Percentiles rank a stretch among this genome's conserved stretches.
Conservation (phyloP, 2,888 invertebrate species). For the Rhimphoctona megacephalus region DNA sequence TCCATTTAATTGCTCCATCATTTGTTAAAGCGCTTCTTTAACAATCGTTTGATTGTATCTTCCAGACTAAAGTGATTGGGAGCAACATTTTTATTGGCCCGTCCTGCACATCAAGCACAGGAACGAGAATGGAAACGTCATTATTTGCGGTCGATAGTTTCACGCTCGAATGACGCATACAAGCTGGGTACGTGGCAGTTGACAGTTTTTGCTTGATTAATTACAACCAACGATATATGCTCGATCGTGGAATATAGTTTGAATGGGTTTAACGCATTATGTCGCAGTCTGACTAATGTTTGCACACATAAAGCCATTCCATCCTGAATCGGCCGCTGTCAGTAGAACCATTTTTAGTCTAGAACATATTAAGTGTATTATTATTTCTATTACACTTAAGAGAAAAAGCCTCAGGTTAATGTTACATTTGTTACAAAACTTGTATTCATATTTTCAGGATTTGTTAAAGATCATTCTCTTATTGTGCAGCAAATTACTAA, state of each 20-base stretch:
- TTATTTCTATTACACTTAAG: neutral
- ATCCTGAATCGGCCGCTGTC: neutral
- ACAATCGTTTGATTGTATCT: neutral
- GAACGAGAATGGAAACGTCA: constrained; percentile 61
- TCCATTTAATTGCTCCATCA: neutral
- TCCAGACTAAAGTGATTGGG: neutral
- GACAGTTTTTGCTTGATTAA: constrained; percentile 81
- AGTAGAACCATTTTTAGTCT: neutral
- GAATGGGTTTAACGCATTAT: constrained; percentile 31
- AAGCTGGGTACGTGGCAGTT: constrained; percentile 75
- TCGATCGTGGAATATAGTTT: constrained; percentile 49
- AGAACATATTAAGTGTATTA: neutral
- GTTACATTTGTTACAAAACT: no score
- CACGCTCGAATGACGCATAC: constrained; percentile 73
- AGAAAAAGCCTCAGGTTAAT: no score
- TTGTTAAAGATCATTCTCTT: no score
- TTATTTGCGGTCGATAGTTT: constrained; percentile 79
- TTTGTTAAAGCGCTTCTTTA: neutral
- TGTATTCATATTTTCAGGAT: no score
- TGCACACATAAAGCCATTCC: neutral
- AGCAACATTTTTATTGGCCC: neutral
- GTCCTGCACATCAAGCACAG: constrained; percentile 1
- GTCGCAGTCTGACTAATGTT: constrained; percentile 24
- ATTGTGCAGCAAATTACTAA: no score
- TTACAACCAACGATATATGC: constrained; percentile 71